phyloP scores from a whole-genome alignment of 2,113 vertebrate genomes.

The Caranx melampygus region DNA sequence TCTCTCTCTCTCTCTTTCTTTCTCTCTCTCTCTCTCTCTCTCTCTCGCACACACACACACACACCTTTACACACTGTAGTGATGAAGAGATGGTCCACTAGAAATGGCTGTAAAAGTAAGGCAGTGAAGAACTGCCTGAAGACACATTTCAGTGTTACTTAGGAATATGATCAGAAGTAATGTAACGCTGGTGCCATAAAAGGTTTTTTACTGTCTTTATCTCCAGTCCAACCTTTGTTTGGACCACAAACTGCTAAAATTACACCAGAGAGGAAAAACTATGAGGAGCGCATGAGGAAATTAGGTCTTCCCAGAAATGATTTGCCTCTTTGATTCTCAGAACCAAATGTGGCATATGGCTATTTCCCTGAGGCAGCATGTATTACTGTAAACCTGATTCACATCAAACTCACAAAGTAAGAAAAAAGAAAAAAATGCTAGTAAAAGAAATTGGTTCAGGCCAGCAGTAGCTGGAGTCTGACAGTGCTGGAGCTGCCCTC shows the following conservation, averaged over 20 bases:
- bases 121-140: not conserved
- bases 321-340: not conserved
- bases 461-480: too few relatives aligned
- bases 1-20: too few relatives aligned
- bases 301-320: not conserved
- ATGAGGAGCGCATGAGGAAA: not conserved
- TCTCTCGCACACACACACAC: too few relatives aligned
- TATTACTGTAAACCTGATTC: too few relatives aligned
- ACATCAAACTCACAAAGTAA: too few relatives aligned
- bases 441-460: too few relatives aligned
- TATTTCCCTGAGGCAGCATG: too few relatives aligned
- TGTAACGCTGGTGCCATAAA: not conserved
- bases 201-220: not conserved
- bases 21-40: too few relatives aligned
- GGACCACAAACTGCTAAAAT: not conserved
- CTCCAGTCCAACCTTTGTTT: not conserved
- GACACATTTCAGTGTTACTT: not conserved
- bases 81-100: not conserved
- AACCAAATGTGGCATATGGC: not conserved
- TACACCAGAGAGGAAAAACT: not conserved
- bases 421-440: too few relatives aligned
- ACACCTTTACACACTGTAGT: conserved; percentile 10
- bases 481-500: too few relatives aligned
- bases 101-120: conserved; percentile 24
- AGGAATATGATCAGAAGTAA: not conserved